These are phyloP conservation scores for Pterostichus madidus DNA, from an alignment of 2,888 invertebrate genomes.

Conservation along the genomic window DNA sequence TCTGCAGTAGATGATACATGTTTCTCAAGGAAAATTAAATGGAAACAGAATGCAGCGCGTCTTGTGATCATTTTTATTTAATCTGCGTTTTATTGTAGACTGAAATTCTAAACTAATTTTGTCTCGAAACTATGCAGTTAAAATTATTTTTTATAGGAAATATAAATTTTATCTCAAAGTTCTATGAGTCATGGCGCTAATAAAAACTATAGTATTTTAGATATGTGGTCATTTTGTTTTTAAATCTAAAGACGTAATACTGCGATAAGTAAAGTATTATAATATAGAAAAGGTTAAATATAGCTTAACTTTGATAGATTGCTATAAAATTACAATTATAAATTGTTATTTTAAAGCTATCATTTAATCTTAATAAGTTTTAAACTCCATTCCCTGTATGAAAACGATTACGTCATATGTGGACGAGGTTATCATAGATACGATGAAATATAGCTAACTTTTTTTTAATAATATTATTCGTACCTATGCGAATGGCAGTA, in stretches of 20 bases:
- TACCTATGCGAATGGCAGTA: too few relatives aligned
- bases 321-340: background rate
- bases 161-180: slow-evolving; percentile 10
- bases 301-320: background rate
- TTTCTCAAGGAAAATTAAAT: slow-evolving; percentile 1
- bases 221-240: background rate
- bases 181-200: background rate
- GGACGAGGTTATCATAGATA: too few relatives aligned
- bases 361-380: too few relatives aligned
- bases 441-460: too few relatives aligned
- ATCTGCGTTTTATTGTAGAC: background rate
- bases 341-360: too few relatives aligned
- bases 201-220: background rate
- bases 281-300: background rate
- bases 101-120: too few relatives aligned
- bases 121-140: too few relatives aligned
- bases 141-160: too few relatives aligned
- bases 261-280: background rate
- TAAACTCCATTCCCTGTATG: too few relatives aligned
- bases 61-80: too few relatives aligned
- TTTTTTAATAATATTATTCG: too few relatives aligned
- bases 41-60: background rate
- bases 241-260: background rate
- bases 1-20: background rate
- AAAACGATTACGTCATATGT: too few relatives aligned